Percentiles rank a stretch among this genome's conserved stretches.
phyloP scores from a whole-genome alignment of 2,113 vertebrate genomes.

The Tichodroma muraria region DNA sequence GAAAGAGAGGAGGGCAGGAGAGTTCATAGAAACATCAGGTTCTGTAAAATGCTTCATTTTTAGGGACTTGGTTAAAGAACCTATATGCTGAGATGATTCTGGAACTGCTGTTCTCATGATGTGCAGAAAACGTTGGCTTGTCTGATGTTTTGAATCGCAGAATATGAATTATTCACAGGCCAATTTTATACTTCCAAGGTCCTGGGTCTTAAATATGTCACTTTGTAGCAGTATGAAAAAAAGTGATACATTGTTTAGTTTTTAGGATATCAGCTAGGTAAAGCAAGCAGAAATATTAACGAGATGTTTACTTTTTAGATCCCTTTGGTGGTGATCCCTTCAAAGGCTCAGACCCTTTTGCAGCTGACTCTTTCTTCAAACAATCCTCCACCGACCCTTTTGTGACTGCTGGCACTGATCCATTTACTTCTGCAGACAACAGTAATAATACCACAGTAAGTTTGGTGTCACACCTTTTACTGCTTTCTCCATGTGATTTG shows the following conservation, averaged over 20 bases:
- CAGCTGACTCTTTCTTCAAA: constrained; percentile 88
- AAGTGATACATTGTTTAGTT: background rate
- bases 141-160: background rate
- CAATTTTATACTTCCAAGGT: background rate
- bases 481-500: background rate
- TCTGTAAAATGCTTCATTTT: background rate
- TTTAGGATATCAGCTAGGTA: background rate
- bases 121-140: background rate
- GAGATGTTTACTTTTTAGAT: constrained; percentile 68
- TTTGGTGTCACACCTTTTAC: background rate
- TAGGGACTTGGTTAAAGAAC: background rate
- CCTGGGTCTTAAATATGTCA: background rate
- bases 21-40: background rate
- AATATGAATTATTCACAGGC: background rate
- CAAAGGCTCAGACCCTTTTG: constrained; percentile 96
- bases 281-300: background rate
- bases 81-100: background rate
- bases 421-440: constrained; percentile 65
- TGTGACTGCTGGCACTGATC: constrained; percentile 72
- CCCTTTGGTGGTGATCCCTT: constrained; percentile 96
- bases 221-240: background rate
- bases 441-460: constrained; percentile 61
- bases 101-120: background rate
- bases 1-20: background rate
- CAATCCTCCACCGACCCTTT: constrained; percentile 78